phyloP scores from a whole-genome alignment of 2,888 invertebrate genomes.

The Clostera curtula region DNA sequence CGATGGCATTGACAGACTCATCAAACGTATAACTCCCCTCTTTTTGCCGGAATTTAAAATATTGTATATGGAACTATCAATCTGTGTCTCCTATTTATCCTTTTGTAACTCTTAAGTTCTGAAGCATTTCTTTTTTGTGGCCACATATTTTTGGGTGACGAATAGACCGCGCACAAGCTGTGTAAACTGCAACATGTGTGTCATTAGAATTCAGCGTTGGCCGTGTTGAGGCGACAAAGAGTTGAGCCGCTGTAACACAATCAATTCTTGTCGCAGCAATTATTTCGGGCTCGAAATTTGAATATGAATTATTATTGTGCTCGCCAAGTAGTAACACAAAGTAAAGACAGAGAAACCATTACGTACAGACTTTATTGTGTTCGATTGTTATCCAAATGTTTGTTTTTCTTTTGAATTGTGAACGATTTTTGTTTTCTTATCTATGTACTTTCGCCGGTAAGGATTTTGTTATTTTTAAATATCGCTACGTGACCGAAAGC shows the following conservation, averaged over 20 bases:
- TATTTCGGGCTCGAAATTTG: slow-evolving; percentile 50
- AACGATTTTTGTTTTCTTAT: no score
- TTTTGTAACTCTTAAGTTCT: slow-evolving; percentile 33
- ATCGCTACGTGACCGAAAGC: no score
- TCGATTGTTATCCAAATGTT: no score
- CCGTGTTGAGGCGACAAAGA: slow-evolving; percentile 33
- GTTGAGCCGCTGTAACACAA: slow-evolving; percentile 32
- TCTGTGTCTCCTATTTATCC: slow-evolving; percentile 20
- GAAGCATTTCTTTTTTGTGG: slow-evolving; percentile 29
- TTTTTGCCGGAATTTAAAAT: slow-evolving; percentile 11
- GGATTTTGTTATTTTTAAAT: no score
- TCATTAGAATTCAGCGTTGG: slow-evolving; percentile 31
- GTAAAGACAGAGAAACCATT: no score
- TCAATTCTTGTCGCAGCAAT: slow-evolving; percentile 48
- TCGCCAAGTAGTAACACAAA: slow-evolving; percentile 24
- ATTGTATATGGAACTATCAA: slow-evolving; percentile 9
- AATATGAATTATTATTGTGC: slow-evolving; percentile 54
- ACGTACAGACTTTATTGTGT: no score
- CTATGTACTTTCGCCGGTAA: no score
- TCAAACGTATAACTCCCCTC: no score
- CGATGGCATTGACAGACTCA: no score
- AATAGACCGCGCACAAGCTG: slow-evolving; percentile 33
- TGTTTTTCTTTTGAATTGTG: no score
- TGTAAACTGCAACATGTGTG: slow-evolving; percentile 56
- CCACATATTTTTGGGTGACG: slow-evolving; percentile 24